These are phyloP conservation scores for Xylota segnis DNA, from an alignment of 2,888 invertebrate species.

Conservation along the genomic window DNA sequence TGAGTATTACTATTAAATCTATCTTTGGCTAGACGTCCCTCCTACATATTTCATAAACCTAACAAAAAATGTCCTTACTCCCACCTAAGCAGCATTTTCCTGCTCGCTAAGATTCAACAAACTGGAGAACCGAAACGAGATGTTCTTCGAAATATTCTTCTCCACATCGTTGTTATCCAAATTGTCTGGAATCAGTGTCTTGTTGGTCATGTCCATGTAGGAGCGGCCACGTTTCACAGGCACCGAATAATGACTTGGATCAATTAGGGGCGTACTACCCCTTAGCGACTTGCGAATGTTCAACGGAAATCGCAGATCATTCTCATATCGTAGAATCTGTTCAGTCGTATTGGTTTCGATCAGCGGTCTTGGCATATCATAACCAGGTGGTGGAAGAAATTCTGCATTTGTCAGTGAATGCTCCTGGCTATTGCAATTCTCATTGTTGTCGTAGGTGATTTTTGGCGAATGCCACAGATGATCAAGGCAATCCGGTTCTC, in stretches of 20 bases:
- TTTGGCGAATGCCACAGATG: constrained; percentile 83
- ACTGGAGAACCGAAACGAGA: constrained; percentile 84
- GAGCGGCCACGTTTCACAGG: constrained; percentile 83
- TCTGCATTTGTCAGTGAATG: constrained; percentile 78
- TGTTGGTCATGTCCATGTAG: constrained; percentile 84
- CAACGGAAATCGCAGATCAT: constrained; percentile 83
- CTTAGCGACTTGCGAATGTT: constrained; percentile 81
- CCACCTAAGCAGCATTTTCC: constrained; percentile 75
- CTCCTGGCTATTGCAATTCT: constrained; percentile 80
- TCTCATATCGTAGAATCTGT: constrained; percentile 83
- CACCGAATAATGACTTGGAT: constrained; percentile 80
- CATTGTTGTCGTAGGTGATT: constrained; percentile 81
- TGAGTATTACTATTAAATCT: constrained; percentile 65
- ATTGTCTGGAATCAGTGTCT: constrained; percentile 82
- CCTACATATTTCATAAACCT: not conserved
- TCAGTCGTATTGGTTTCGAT: constrained; percentile 82
- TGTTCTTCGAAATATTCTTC: constrained; percentile 83
- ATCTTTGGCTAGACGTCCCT: constrained; percentile 63
- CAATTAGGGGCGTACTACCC: constrained; percentile 77
- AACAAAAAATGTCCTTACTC: not conserved
- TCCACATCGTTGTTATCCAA: constrained; percentile 83
- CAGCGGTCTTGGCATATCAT: constrained; percentile 83
- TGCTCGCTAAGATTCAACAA: constrained; percentile 83
- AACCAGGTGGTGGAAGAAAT: constrained; percentile 81
- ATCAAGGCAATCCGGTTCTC: constrained; percentile 81